Conservation (phyloP, 2,888 invertebrate species). For the Eupithecia exiguata region DNA sequence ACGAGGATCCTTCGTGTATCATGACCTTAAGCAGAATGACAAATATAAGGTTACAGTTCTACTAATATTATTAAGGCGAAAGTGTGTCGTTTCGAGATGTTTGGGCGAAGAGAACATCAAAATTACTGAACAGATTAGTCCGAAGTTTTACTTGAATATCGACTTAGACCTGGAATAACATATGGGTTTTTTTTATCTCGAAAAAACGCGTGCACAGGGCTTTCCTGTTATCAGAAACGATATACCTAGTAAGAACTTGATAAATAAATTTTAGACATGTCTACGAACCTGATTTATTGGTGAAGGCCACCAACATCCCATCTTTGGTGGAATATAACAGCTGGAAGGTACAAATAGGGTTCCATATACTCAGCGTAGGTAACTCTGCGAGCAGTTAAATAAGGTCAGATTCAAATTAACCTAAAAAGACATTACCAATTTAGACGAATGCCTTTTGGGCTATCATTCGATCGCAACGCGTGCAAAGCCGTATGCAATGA, state of each 20-base stretch:
- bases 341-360: not conserved
- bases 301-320: not conserved
- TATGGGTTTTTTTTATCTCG: not conserved
- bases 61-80: not conserved
- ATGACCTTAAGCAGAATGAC: constrained; percentile 92
- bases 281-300: not conserved
- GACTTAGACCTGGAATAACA: not conserved
- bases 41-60: constrained; percentile 87
- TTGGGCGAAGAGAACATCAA: not conserved
- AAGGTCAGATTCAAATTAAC: too few relatives aligned
- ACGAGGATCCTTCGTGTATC: constrained; percentile 94
- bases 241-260: not conserved
- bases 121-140: not conserved
- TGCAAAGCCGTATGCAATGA: too few relatives aligned
- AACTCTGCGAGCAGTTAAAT: not conserved
- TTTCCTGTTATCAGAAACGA: too few relatives aligned
- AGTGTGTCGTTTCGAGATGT: not conserved
- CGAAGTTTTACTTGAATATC: too few relatives aligned
- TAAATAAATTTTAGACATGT: not conserved
- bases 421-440: too few relatives aligned
- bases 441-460: too few relatives aligned
- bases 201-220: not conserved
- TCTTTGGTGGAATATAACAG: not conserved
- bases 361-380: not conserved
- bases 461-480: too few relatives aligned